Evolutionary conservation across 1,140 invertebrate species (phyloP).

Genomic region (Epicauta chinensis): DNA sequence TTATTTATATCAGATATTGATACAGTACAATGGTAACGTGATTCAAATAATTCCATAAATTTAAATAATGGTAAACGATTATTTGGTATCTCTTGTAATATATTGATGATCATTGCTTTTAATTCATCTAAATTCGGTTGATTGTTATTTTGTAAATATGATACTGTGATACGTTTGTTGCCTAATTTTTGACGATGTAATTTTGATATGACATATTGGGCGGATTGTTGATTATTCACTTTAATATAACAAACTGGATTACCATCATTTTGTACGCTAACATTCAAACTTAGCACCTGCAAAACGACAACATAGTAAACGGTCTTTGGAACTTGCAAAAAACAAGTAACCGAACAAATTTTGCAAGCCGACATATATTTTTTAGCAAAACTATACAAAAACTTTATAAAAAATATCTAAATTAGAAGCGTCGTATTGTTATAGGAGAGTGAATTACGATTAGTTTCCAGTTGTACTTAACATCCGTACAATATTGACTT

Average conservation of each 20-base stretch:
- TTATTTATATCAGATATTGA: conserved; percentile 76
- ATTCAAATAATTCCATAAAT: conserved; percentile 80
- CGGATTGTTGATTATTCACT: conserved; percentile 57
- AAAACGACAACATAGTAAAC: conserved; percentile 18
- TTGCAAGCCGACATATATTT: too few relatives aligned
- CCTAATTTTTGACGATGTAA: conserved; percentile 77
- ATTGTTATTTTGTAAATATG: conserved; percentile 56
- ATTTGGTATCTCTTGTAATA: conserved; percentile 66
- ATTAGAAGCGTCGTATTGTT: too few relatives aligned
- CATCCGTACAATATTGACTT: too few relatives aligned
- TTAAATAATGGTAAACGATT: conserved; percentile 75
- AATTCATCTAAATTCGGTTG: conserved; percentile 59
- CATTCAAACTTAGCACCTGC: conserved; percentile 59
- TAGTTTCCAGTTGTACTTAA: too few relatives aligned
- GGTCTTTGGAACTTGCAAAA: too few relatives aligned
- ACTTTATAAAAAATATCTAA: too few relatives aligned
- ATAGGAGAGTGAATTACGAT: too few relatives aligned
- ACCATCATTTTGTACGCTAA: conserved; percentile 63
- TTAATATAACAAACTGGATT: conserved; percentile 60
- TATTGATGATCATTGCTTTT: conserved; percentile 56
- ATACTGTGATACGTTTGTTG: conserved; percentile 73
- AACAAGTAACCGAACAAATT: too few relatives aligned
- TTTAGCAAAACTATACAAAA: too few relatives aligned
- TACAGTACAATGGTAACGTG: conserved; percentile 70
- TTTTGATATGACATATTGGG: conserved; percentile 76